Conservation (phyloP, 1,140 invertebrate species). For the Heliconius hermathena region DNA sequence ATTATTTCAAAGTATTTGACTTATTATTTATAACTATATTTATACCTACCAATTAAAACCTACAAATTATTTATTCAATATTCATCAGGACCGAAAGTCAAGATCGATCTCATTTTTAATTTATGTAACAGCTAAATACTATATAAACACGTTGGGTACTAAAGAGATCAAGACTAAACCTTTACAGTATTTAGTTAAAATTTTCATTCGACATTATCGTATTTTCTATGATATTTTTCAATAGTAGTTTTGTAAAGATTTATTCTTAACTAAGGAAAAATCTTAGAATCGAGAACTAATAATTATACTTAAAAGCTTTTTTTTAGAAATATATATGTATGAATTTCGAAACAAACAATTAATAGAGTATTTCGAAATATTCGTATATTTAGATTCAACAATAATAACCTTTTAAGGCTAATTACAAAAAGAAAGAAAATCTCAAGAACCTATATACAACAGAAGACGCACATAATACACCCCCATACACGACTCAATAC, state of each 20-base stretch:
- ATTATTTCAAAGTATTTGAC: no score
- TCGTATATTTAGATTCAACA: not conserved
- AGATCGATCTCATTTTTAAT: not conserved
- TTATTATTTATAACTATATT: no score
- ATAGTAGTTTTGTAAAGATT: no score
- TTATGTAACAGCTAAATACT: not conserved
- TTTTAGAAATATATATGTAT: not conserved
- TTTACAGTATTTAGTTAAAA: not conserved
- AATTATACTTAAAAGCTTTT: not conserved
- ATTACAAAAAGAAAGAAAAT: conserved; percentile 13
- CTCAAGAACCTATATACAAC: conserved; percentile 24
- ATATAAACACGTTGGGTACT: not conserved
- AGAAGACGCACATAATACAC: conserved; percentile 50
- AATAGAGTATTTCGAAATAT: not conserved
- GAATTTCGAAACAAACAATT: not conserved
- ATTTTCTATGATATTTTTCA: not conserved
- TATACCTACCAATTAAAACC: no score
- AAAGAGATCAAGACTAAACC: not conserved
- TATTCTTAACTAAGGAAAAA: no score
- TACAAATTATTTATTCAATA: not conserved
- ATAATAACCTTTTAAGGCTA: not conserved
- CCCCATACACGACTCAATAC: conserved; percentile 66
- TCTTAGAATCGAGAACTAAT: no score
- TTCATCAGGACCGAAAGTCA: not conserved
- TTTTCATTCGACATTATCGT: not conserved